Percentiles rank a stretch among this genome's conserved stretches.
Conservation (phyloP, 2,888 invertebrate genomes). For the Drosophila neonasuta region DNA sequence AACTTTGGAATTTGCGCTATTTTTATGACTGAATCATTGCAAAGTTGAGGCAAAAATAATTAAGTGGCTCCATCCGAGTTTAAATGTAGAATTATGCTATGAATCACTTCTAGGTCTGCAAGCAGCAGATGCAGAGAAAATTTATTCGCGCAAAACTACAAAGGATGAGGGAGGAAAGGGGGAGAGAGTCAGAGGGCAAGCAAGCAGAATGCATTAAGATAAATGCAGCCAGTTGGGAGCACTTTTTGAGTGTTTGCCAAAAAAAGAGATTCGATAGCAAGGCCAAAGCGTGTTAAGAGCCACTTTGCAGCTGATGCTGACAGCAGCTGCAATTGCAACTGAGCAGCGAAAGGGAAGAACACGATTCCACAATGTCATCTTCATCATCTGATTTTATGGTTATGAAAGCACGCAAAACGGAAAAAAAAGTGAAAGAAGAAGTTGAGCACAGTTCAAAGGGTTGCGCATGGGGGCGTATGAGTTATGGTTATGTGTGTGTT, state of each 20-base stretch:
- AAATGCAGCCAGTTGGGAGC: constrained; percentile 49
- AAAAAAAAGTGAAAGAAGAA: constrained; percentile 1
- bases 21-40: constrained; percentile 6
- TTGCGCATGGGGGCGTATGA: constrained; percentile 46
- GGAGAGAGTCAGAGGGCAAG: neutral
- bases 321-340: constrained; percentile 32
- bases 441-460: constrained; percentile 13
- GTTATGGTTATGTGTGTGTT: constrained; percentile 32
- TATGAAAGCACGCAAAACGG: constrained; percentile 19
- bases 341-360: neutral
- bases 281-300: constrained; percentile 43
- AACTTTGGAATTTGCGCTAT: neutral
- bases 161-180: neutral
- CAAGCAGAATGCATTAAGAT: constrained; percentile 46
- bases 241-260: constrained; percentile 32
- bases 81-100: neutral
- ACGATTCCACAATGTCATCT: constrained; percentile 7
- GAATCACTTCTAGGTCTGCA: constrained; percentile 18
- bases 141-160: neutral
- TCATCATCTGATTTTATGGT: constrained; percentile 12
- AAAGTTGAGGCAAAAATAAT: neutral
- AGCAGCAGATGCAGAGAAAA: neutral
- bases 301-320: constrained; percentile 50
- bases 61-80: neutral
- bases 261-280: constrained; percentile 30